A percentile compares a stretch with the other conserved stretches of the same genome.
phyloP scores from a whole-genome alignment of 2,888 invertebrate genomes.

The Caradrina clavipalpis region DNA sequence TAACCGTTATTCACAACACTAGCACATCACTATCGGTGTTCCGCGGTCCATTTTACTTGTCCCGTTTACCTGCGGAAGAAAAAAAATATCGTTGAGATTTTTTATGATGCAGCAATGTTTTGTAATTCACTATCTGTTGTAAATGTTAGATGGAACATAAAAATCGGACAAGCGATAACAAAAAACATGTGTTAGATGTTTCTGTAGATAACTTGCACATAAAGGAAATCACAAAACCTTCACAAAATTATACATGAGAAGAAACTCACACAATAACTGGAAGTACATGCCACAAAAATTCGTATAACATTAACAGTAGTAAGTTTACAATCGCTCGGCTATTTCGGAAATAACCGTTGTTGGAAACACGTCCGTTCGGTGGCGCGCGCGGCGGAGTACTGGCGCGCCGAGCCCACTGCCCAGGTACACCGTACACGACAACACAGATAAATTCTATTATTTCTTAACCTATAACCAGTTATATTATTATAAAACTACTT shows the following conservation, averaged over 20 bases:
- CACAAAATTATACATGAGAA: constrained; percentile 19
- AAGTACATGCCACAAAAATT: constrained; percentile 52
- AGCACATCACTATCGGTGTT: constrained; percentile 80
- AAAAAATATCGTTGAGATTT: constrained; percentile 59
- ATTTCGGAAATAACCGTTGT: constrained; percentile 79
- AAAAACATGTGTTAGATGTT: constrained; percentile 51
- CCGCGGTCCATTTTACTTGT: constrained; percentile 79
- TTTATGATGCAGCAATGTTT: constrained; percentile 47
- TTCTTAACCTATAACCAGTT: constrained; percentile 81
- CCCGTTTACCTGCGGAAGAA: constrained; percentile 81
- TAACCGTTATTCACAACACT: constrained; percentile 79
- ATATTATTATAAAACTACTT: constrained; percentile 65
- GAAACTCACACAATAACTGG: constrained; percentile 60
- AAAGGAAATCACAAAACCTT: constrained; percentile 16
- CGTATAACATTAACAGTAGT: constrained; percentile 73
- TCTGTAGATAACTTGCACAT: constrained; percentile 23
- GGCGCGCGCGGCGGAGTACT: constrained; percentile 75
- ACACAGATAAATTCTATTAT: constrained; percentile 74
- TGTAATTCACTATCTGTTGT: constrained; percentile 54
- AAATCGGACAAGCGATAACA: constrained; percentile 48
- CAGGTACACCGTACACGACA: constrained; percentile 53
- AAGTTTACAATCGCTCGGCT: constrained; percentile 82
- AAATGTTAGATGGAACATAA: constrained; percentile 51
- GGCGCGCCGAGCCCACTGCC: constrained; percentile 58
- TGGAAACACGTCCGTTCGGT: constrained; percentile 74